phyloP scores from a whole-genome alignment of 2,113 vertebrate species.

The Brachypteracias leptosomus region DNA sequence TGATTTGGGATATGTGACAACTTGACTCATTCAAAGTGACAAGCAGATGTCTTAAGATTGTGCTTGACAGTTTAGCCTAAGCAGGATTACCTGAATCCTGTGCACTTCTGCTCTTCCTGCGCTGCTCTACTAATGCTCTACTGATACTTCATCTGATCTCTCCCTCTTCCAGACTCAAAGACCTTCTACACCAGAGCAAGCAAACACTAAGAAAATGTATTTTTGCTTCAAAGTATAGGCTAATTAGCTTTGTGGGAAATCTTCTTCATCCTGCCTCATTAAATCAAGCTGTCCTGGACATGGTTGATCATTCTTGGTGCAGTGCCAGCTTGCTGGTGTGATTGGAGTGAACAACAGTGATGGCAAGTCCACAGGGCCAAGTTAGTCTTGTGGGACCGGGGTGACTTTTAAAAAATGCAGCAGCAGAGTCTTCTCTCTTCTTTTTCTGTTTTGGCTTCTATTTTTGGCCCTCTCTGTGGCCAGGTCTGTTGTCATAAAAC shows the following conservation, averaged over 20 bases:
- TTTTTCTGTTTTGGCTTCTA: not conserved
- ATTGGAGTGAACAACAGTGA: not conserved
- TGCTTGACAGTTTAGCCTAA: not conserved
- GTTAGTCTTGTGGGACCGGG: not conserved
- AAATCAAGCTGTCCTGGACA: not conserved
- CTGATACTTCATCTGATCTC: not conserved
- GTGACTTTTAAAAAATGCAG: not conserved
- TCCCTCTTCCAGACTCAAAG: not conserved
- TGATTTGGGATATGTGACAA: not conserved
- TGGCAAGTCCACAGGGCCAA: not conserved
- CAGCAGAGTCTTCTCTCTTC: not conserved
- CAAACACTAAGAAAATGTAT: not conserved
- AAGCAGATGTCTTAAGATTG: not conserved
- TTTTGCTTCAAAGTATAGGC: not conserved
- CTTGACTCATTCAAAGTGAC: not conserved
- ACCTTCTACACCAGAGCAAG: not conserved
- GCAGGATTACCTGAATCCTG: not conserved
- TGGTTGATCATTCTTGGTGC: not conserved
- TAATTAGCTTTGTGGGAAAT: not conserved
- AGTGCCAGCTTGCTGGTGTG: not conserved
- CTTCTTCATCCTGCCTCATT: not conserved
- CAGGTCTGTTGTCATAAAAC: not conserved
- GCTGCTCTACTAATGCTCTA: not conserved
- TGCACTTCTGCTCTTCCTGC: not conserved
- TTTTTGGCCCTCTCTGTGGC: not conserved